Base-by-base conservation (phyloP, 2,888 invertebrate genomes). In the Caenorhabditis uteleia region DNA sequence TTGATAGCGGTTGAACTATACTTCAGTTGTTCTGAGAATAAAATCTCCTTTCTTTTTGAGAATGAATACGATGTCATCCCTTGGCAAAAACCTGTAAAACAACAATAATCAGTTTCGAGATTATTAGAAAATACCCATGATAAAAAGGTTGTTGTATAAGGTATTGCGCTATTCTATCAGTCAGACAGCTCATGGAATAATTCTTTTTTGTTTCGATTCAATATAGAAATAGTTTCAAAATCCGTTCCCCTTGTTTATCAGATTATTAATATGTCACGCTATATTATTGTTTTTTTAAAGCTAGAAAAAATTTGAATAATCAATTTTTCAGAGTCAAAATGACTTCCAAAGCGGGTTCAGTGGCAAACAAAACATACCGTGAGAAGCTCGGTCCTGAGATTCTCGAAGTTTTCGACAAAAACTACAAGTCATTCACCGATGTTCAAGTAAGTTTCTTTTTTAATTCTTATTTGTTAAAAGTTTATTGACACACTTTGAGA, bases 391-490 rank as follows among this genome's bases (percentile, higher is more conserved):
- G 64, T 1, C 57, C 58, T 26, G 73, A 75, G 40, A 34, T 75
- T 21, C 45, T 68, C n/a, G 64, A 65, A 40, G 71, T 73, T 5
- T 75, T 75, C 53, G 70, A 75, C 26, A 47, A 65, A 31, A 60
- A 34, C 20, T 75, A 54, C 55, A 65, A 61, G 23, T 43, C 46
- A 2, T 75, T 75, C 58, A 69, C 73, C 26, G 68, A 70, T 54
- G 73, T 75, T 39, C 75, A 75, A 59, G 75, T 72, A 43, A 18
- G 57, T 38, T 16, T 40, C 27, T 45, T 48, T 23, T 18, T 23
- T 26, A 36, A 14, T 43, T 44, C 34, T n/a, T n/a, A n/a, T n/a
- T n/a, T n/a, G n/a, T n/a, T n/a, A n/a, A n/a, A n/a, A n/a, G n/a
- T n/a, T n/a, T n/a, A n/a, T n/a, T n/a, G n/a, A n/a, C n/a, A n/a